Evolutionary conservation across 2,888 invertebrate genomes (phyloP), one percentile per base, ranked within the genome.

Genomic region (Anaspis maculata): DNA sequence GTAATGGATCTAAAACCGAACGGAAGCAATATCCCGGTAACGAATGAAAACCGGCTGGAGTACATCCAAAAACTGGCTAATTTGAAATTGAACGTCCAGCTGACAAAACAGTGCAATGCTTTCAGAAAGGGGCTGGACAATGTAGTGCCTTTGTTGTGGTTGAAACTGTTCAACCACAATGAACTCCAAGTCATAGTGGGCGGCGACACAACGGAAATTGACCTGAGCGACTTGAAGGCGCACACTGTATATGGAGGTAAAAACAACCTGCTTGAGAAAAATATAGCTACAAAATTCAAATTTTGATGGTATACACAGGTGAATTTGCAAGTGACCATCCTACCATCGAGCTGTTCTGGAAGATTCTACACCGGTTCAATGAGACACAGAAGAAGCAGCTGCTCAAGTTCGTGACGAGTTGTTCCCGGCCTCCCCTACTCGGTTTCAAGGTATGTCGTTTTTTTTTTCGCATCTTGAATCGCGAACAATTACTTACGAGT

Each of bases 101-200:
- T 88, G 44, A 74, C 85, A 27, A 74, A 79, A 5, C 94, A 95
- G 56, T 90, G 91, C 54, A 73, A 73, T 30, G 89, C 91, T 14
- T 94, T 96, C 64, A 81, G 89, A 32, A 78, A 84, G 49, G 96
- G 96, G 0, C 71, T 98, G 34, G 83, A 86, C 28, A 88, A 90
- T 48, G 91, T 98, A 1, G 78, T 98, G 31, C 85, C 87, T 27
- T 72, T 89, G 12, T 83, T 90, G 45, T 97, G 96, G 94, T 70
- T 99, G 45, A 80, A 87, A 35, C 85, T 98, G 79, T 98, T 98
- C 69, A 86, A 83, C 52, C 78, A 91, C 54, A 83, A 88, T 44
- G 98, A 99, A 66, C 70, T 99, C 37, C 95, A 97, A 65, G 83
- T 91, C 34, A 74, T 99, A n/a, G 88, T 98, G 42, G 95, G 96